Base-by-base conservation (phyloP, 2,113 vertebrate genomes). In the Pteronura brasiliensis region DNA sequence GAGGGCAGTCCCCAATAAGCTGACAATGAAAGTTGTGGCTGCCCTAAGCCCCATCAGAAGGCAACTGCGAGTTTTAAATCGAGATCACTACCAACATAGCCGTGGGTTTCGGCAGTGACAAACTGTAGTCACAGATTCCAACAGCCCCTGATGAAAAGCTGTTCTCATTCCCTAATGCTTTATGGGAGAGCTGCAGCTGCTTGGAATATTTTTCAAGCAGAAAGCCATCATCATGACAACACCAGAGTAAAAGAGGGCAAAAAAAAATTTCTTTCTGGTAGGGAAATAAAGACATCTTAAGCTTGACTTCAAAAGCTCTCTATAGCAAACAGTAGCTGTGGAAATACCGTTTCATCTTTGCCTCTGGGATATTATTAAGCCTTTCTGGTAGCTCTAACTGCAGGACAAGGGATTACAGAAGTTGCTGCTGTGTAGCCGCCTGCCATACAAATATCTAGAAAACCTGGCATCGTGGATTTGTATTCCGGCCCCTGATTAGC, bases 321-420 rank as follows among this genome's bases (percentile, higher is more conserved):
- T 99, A 99, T 99, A 99, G 99, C 99, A 99, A 99, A 99, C 99
- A 99, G 99, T 99, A 99, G 99, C 99, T 99, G 99, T 99, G 98
- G 99, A 99, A 99, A 99, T 99, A 99, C 98, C 86, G 98, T 99
- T 99, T 99, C 99, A 99, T 99, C 99, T 99, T 99, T 99, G 99
- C 99, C 99, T 99, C 99, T 99, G 99, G 99, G 99, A 99, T 99
- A 99, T 99, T 99, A 99, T 99, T 99, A 99, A 99, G 99, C 99
- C 99, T 99, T 99, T 99, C 99, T 99, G 99, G 99, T 99, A 99
- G 99, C 99, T 99, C 99, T 98, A 99, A 99, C 99, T 99, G 99
- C 98, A 99, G 99, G 98, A 99, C 98, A 99, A 98, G 98, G 99
- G 99, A 99, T 99, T 99, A 99, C 98, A 99, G 98, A 99, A 99